Conservation (phyloP, 2,888 invertebrate species). For the Caenorhabditis doughertyi region DNA sequence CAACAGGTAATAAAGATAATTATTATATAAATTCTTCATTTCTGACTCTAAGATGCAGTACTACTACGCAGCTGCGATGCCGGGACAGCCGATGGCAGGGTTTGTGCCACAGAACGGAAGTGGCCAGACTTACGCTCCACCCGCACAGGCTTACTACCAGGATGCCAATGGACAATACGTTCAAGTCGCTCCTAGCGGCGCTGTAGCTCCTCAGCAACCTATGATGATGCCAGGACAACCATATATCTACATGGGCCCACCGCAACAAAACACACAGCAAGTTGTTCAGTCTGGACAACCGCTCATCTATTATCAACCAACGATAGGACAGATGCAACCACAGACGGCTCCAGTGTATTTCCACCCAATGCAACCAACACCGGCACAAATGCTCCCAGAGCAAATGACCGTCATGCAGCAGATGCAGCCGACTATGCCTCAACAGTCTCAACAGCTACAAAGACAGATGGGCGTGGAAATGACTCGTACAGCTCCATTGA, state of each 20-base stretch:
- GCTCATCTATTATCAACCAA: conserved; percentile 52
- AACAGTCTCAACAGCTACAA: conserved; percentile 24
- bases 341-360: conserved; percentile 52
- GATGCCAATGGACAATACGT: conserved; percentile 49
- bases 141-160: conserved; percentile 35
- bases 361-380: conserved; percentile 36
- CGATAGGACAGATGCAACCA: conserved; percentile 40
- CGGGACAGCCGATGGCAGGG: conserved; percentile 35
- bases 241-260: conserved; percentile 57
- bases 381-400: conserved; percentile 22
- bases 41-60: conserved; percentile 41
- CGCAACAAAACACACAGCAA: conserved; percentile 36
- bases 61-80: conserved; percentile 56
- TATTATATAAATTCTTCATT: background rate
- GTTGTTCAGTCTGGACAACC: conserved; percentile 51
- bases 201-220: conserved; percentile 35
- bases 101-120: conserved; percentile 31
- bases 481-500: conserved; percentile 52
- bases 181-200: conserved; percentile 12
- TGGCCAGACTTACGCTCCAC: conserved; percentile 21
- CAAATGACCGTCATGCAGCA: conserved; percentile 51
- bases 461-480: conserved; percentile 30
- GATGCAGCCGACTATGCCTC: conserved; percentile 19
- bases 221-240: conserved; percentile 57
- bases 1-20: conserved; percentile 21